Evolutionary conservation across 64 coral and sea anemone species (phyloP), one percentile per base, ranked within the genome.

Genomic region (Orbicella faveolata): DNA sequence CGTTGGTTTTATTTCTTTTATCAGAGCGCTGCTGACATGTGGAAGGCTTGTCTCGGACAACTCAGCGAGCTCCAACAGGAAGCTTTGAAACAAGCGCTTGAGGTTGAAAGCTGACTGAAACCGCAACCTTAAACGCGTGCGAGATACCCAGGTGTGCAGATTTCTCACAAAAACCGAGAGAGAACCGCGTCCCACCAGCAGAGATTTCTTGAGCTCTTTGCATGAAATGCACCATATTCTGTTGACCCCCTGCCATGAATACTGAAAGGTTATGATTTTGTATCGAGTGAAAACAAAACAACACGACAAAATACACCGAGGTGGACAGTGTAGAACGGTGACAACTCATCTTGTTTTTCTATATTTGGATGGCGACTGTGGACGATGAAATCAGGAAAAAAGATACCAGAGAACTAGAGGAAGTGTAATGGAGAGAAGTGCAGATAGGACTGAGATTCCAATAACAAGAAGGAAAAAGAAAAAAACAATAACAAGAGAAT

Each of bases 1-100:
- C 54, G 9, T 57, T 53, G 8, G 9, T 10, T 57, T 10, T 4
- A 9, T 68, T 39, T 23, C 52, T 52, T 73, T 25, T 66, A 3
- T 11, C n/a, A 84, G 82, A 84, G 9, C 67, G 82, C 82, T 26
- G 82, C 36, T 21, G 82, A 84, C 67, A 84, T 72, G 82, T 84
- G 82, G 82, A 84, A 63, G 36, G 82, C 64, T 15, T 84, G 82
- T 70, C 36, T 70, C 20, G 82, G 82, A 25, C 82, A 84, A 84
- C 64, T 84, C 10, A 70, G 63, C 9, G 82, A 84, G 52, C 63
- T 70, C 15, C 82, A 84, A 21, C 82, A 84, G 65, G 82, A 72
- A 52, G 63, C 82, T 37, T 70, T 84, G 19, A 72, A 84, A 70
- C 36, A 84, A 16, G 65, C 82, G 14, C 35, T 84, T 14, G 82